Conservation (phyloP, 92 coral and sea anemone genomes). For the Epizoanthus illoricatus region DNA sequence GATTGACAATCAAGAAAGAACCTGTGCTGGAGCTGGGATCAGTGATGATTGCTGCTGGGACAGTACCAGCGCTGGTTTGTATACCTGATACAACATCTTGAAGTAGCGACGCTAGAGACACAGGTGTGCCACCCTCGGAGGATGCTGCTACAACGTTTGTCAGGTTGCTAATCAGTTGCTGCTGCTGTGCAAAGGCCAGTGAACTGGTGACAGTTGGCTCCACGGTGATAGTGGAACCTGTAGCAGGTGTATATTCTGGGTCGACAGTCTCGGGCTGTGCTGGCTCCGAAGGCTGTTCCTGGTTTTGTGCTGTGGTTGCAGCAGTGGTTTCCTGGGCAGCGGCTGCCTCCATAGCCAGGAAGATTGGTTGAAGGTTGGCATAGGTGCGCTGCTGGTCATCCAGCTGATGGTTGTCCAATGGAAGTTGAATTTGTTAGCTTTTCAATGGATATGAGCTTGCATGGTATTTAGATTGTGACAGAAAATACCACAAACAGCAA, state of each 20-base stretch:
- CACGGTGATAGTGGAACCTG: slow-evolving; percentile 46
- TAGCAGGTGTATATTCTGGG: slow-evolving; percentile 48
- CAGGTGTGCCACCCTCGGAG: slow-evolving; percentile 71
- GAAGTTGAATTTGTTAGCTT: too few species aligned
- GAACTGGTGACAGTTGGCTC: slow-evolving; percentile 54
- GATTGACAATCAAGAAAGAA: slow-evolving; percentile 93
- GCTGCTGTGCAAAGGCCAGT: slow-evolving; percentile 57
- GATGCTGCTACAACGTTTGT: slow-evolving; percentile 63
- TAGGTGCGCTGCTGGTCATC: slow-evolving; percentile 91
- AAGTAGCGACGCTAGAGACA: slow-evolving; percentile 89
- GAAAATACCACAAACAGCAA: too few species aligned
- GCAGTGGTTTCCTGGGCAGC: slow-evolving; percentile 40
- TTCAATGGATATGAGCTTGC: too few species aligned
- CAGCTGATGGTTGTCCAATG: slow-evolving; percentile 24
- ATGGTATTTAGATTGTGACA: too few species aligned
- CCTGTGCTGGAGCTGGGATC: slow-evolving; percentile 95
- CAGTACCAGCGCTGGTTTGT: slow-evolving; percentile 89
- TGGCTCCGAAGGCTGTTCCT: slow-evolving; percentile 53
- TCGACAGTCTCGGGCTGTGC: slow-evolving; percentile 44
- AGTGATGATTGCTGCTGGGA: slow-evolving; percentile 92
- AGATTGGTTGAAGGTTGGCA: slow-evolving; percentile 98
- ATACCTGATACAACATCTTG: slow-evolving; percentile 99
- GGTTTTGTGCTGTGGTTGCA: slow-evolving; percentile 48
- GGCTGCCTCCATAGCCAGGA: slow-evolving; percentile 94
- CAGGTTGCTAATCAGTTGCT: slow-evolving; percentile 66